Base-by-base conservation (phyloP, 92 coral and sea anemone species). In the Isaurus tuberculatus region DNA sequence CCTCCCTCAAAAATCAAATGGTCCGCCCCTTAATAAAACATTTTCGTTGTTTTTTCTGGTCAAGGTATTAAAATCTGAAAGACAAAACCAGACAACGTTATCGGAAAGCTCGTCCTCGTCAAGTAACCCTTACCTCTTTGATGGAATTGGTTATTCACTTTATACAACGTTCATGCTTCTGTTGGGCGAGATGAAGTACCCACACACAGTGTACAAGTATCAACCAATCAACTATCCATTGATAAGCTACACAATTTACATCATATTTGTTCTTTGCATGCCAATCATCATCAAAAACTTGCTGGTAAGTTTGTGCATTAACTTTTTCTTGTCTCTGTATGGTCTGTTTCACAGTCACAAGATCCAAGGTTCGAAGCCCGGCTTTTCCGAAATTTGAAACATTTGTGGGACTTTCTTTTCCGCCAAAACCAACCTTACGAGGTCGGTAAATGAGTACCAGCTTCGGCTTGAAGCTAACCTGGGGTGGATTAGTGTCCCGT, bases 171-270 rank as follows among this genome's bases (percentile, higher is more conserved):
- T 86, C 72, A 79, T 86, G 89, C 3, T 86, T 2, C 44, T 86
- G 5, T 64, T 86, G 23, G 89, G 89, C 1, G 89, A 86, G 46
- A 86, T 86, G 89, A 86, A 69, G 66, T 86, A 86, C 78, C 79
- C 78, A 4, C 89, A 86, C 36, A 79, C 89, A 1, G 70, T 86
- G 22, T 69, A 79, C 85, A 86, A 86, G 77, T 86, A 86, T 53
- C 89, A 86, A 30, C 89, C 89, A 5, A 28, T 86, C 43, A 73
- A 83, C 17, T 67, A 25, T 63, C 85, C 89, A 0, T 23, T 10
- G 27, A 2, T 79, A 30, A 79, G 85, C 58, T 86, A 86, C 85
- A 13, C 68, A 5, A 48, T 86, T 11, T 86, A 70, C 46, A 8
- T 79, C 33, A 79, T 79, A 4, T 79, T 86, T 61, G 89, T 79